Evolutionary conservation across 2,888 invertebrate species (phyloP).

Genomic region (Heliconius ethilla): DNA sequence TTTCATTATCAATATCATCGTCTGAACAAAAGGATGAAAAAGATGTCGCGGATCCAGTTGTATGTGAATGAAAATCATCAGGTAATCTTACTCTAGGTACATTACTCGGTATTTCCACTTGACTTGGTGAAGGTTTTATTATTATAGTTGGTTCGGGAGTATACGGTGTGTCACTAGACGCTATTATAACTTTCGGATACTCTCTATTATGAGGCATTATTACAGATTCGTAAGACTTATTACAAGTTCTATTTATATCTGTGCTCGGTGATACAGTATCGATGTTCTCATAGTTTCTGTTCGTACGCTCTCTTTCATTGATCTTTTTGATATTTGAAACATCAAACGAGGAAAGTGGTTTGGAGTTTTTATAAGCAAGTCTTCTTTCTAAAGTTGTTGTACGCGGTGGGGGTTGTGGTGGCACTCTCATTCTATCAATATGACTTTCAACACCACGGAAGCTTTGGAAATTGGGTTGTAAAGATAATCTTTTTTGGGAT

Average conservation of each 20-base stretch:
- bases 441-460: conserved; percentile 66
- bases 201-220: conserved; percentile 51
- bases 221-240: conserved; percentile 58
- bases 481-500: conserved; percentile 83
- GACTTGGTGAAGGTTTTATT: conserved; percentile 81
- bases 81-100: conserved; percentile 79
- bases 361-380: conserved; percentile 70
- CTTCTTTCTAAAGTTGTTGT: conserved; percentile 86
- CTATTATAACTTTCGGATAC: conserved; percentile 78
- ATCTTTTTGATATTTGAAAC: conserved; percentile 57
- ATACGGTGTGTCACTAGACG: conserved; percentile 71
- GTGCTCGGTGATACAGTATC: conserved; percentile 56
- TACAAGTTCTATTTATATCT: conserved; percentile 47
- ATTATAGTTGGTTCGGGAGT: conserved; percentile 82
- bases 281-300: conserved; percentile 71
- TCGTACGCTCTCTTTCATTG: conserved; percentile 49
- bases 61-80: conserved; percentile 70
- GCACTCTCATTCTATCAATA: conserved; percentile 71
- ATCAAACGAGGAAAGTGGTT: conserved; percentile 70
- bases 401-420: conserved; percentile 89
- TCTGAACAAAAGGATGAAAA: conserved; percentile 72
- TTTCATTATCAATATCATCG: conserved; percentile 62
- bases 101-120: conserved; percentile 63
- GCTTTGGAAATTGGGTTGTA: conserved; percentile 82
- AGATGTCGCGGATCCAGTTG: conserved; percentile 63